Evolutionary conservation across 2,113 vertebrate species (phyloP).

Genomic region (Narcine bancroftii): DNA sequence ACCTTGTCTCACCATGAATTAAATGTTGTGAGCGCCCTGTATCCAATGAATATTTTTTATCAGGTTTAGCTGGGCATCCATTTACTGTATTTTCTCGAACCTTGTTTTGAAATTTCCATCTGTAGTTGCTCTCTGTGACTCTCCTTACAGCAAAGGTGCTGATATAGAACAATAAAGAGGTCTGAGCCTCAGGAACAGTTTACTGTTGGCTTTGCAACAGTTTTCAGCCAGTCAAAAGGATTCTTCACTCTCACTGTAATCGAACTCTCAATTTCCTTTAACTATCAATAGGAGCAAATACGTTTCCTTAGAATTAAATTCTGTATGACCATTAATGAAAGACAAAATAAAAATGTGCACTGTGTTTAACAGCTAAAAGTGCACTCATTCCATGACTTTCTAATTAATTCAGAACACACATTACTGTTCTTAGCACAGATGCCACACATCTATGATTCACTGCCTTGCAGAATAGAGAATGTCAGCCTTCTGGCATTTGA

Average conservation of each 20-base stretch:
- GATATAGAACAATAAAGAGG: background rate
- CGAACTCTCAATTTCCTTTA: background rate
- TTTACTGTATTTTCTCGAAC: background rate
- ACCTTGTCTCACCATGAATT: background rate
- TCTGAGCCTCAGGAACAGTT: constrained; percentile 10
- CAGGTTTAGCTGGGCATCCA: background rate
- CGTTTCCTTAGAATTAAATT: background rate
- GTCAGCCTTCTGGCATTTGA: background rate
- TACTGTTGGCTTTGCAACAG: constrained; percentile 2
- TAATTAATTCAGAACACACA: constrained; percentile 36
- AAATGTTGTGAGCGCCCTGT: background rate
- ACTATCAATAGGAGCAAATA: background rate
- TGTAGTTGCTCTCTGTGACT: background rate
- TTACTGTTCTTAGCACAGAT: constrained; percentile 34
- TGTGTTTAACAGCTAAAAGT: constrained; percentile 13
- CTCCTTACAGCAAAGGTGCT: background rate
- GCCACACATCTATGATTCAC: constrained; percentile 31
- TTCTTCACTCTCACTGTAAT: background rate
- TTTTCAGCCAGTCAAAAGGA: background rate
- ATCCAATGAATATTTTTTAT: background rate
- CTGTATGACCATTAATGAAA: background rate
- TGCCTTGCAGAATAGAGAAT: constrained; percentile 16
- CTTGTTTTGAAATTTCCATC: constrained; percentile 13
- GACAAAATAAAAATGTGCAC: background rate
- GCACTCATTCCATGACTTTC: constrained; percentile 16